Conservation (phyloP, 1,140 invertebrate species). For the Steinernema khuongi region DNA sequence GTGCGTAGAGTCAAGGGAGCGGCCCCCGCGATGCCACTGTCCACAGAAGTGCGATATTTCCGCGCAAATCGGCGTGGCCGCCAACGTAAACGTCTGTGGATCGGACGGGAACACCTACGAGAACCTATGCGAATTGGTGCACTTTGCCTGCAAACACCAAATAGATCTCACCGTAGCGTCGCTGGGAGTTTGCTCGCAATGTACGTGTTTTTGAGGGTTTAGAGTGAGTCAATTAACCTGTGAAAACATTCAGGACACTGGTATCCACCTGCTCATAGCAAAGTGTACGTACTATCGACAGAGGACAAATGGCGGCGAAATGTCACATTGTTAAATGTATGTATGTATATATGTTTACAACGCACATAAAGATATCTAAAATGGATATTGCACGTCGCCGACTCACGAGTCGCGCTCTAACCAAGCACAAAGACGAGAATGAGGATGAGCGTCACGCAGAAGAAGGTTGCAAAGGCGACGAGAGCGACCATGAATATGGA, state of each 20-base stretch:
- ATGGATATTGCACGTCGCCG: too few relatives aligned
- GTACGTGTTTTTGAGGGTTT: constrained; percentile 18
- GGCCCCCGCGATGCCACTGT: constrained; percentile 26
- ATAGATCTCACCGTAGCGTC: constrained; percentile 30
- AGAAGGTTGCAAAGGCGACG: constrained; percentile 41
- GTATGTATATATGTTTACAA: too few relatives aligned
- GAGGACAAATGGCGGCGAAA: too few relatives aligned
- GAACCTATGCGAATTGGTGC: constrained; percentile 75
- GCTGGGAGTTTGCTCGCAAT: constrained; percentile 30
- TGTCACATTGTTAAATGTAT: too few relatives aligned
- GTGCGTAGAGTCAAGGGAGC: constrained; percentile 19
- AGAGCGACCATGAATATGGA: constrained; percentile 43
- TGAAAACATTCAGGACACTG: too few relatives aligned
- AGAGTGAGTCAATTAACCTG: too few relatives aligned
- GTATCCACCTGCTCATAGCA: too few relatives aligned
- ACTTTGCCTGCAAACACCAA: constrained; percentile 68
- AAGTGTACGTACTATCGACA: too few relatives aligned
- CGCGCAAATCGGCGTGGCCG: constrained; percentile 18
- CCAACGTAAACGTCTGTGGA: constrained; percentile 70
- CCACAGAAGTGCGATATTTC: constrained; percentile 21
- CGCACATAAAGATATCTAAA: too few relatives aligned
- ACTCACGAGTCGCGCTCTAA: neutral
- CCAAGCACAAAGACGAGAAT: constrained; percentile 39
- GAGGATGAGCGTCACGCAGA: constrained; percentile 41
- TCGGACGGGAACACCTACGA: constrained; percentile 80